Conservation (phyloP, 92 coral and sea anemone species). For the Palythoa caribaeorum region DNA sequence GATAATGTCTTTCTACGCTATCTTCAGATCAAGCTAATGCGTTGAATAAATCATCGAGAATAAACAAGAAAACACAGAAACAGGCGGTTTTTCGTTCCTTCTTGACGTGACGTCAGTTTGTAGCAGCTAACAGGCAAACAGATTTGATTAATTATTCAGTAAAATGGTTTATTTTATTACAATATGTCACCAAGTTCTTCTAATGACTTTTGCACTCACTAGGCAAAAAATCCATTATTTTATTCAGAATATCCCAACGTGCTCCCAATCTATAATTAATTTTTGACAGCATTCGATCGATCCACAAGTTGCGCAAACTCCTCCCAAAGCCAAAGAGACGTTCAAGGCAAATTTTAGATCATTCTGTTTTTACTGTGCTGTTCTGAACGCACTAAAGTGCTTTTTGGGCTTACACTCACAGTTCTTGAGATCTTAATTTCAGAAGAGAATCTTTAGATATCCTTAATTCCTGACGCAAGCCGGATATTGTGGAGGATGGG, state of each 20-base stretch:
- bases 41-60: constrained; percentile 48
- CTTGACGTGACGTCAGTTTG: constrained; percentile 47
- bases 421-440: constrained; percentile 74
- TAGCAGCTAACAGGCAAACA: constrained; percentile 57
- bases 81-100: constrained; percentile 29
- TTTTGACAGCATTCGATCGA: constrained; percentile 23
- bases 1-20: constrained; percentile 53
- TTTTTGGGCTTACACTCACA: constrained; percentile 48
- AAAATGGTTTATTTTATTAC: constrained; percentile 82
- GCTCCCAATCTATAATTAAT: constrained; percentile 28
- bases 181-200: constrained; percentile 86
- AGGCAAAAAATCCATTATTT: constrained; percentile 29
- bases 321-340: not conserved
- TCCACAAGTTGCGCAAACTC: constrained; percentile 2
- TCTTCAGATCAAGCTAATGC: constrained; percentile 47
- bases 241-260: not conserved
- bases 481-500: constrained; percentile 83
- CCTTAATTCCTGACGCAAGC: constrained; percentile 76
- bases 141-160: constrained; percentile 95
- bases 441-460: constrained; percentile 76
- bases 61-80: constrained; percentile 26
- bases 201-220: constrained; percentile 79
- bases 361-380: not conserved
- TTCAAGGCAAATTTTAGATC: not conserved
- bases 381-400: constrained; percentile 34